Evolutionary conservation across 2,113 vertebrate species (phyloP).

Genomic region (Barnardius zonarius): DNA sequence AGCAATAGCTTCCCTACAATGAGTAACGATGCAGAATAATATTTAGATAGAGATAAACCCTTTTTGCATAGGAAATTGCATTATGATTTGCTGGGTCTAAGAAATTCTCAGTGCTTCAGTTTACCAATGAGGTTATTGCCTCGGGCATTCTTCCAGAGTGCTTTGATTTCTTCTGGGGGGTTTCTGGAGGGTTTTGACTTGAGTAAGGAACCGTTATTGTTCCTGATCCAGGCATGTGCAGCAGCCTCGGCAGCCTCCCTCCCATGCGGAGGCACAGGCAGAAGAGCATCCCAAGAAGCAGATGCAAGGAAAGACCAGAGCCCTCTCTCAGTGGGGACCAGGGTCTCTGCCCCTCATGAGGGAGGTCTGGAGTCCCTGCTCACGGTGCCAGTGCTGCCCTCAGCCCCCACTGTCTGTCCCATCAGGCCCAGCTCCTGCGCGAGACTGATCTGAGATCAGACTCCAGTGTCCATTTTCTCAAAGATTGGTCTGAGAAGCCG

Average conservation of each 20-base stretch:
- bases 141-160: slow-evolving; percentile 55
- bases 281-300: background rate
- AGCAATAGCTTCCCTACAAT: slow-evolving; percentile 68
- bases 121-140: slow-evolving; percentile 68
- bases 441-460: background rate
- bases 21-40: slow-evolving; percentile 72
- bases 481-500: background rate
- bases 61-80: slow-evolving; percentile 75
- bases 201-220: slow-evolving; percentile 38
- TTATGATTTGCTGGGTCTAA: slow-evolving; percentile 58
- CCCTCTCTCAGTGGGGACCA: accelerated
- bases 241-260: background rate
- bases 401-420: accelerated
- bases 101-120: slow-evolving; percentile 56
- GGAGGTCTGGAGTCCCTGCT: background rate
- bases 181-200: slow-evolving; percentile 54
- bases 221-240: background rate
- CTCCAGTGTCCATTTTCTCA: background rate
- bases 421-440: background rate
- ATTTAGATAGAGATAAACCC: slow-evolving; percentile 71
- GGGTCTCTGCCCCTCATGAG: background rate
- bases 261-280: accelerated
- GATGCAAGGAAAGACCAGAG: too few species aligned
- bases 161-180: slow-evolving; percentile 14
- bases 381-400: background rate